Evolutionary conservation across 2,797 vertebrate species (phyloP).

Genomic region (Myotis myotis): DNA sequence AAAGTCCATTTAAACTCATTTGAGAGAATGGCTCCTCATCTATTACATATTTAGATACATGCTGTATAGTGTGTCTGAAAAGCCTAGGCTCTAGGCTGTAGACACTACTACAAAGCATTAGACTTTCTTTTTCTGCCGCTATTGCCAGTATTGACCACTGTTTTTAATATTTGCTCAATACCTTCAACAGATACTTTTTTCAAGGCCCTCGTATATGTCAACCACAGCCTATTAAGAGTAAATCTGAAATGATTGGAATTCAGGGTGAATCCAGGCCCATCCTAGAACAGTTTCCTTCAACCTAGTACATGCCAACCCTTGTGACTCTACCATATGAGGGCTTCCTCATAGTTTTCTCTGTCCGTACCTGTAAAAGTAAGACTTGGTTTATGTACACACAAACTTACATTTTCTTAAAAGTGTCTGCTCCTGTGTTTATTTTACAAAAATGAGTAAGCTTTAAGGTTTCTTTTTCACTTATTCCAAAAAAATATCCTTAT

Average conservation of each 20-base stretch:
- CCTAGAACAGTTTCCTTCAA: not conserved
- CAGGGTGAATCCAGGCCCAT: not conserved
- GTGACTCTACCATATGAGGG: not conserved
- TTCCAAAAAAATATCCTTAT: slow-evolving; percentile 67
- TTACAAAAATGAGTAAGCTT: slow-evolving; percentile 42
- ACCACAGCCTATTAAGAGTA: not conserved
- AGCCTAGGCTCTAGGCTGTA: slow-evolving; percentile 33
- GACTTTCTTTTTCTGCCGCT: slow-evolving; percentile 1
- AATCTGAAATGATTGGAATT: not conserved
- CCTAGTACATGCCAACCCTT: not conserved
- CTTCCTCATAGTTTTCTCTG: not conserved
- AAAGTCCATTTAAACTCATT: slow-evolving; percentile 86
- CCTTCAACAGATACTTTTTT: not conserved
- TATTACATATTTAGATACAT: slow-evolving; percentile 64
- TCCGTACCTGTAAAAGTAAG: not conserved
- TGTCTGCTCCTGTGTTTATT: slow-evolving; percentile 1
- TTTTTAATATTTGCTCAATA: slow-evolving; percentile 28
- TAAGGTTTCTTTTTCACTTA: slow-evolving; percentile 27
- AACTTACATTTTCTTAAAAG: not conserved
- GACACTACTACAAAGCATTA: not conserved
- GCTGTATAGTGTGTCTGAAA: slow-evolving; percentile 27
- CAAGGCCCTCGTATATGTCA: not conserved
- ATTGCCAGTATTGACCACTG: not conserved
- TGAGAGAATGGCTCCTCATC: slow-evolving; percentile 80
- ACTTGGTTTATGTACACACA: not conserved